Conservation (phyloP, 2,113 vertebrate species). For the Thamnaconus septentrionalis region DNA sequence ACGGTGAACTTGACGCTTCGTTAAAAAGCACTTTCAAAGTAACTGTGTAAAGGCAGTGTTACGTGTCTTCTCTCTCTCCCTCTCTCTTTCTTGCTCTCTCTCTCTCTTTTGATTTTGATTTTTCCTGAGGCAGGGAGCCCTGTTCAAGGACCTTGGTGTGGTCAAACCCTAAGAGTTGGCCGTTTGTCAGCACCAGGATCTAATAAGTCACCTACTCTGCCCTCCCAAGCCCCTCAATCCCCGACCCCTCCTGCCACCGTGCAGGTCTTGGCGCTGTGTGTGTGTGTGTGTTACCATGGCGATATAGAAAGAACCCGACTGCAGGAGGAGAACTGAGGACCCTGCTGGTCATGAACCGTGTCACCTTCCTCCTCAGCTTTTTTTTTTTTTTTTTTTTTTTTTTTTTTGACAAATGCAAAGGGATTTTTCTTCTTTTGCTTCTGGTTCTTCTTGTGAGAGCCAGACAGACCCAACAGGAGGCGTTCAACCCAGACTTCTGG, state of each 20-base stretch:
- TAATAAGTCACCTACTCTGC: slow-evolving; percentile 29
- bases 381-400: slow-evolving; percentile 40
- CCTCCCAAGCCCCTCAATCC: not conserved
- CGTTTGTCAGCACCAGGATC: slow-evolving; percentile 14
- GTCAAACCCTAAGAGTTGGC: slow-evolving; percentile 5
- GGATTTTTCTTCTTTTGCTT: slow-evolving; percentile 5
- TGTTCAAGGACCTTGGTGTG: slow-evolving; percentile 21
- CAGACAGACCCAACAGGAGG: slow-evolving; percentile 49
- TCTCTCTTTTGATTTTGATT: not conserved
- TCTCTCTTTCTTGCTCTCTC: not conserved
- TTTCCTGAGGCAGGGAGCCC: no score
- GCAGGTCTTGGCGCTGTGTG: slow-evolving; percentile 47
- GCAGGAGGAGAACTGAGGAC: slow-evolving; percentile 41
- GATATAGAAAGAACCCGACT: slow-evolving; percentile 22
- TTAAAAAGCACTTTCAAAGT: slow-evolving; percentile 18
- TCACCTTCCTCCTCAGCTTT: no score
- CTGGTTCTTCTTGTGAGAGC: slow-evolving; percentile 23
- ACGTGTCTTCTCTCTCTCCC: slow-evolving; percentile 18
- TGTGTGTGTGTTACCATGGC: slow-evolving; percentile 36
- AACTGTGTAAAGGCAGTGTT: slow-evolving; percentile 24
- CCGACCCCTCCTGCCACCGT: not conserved
- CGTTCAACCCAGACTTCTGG: slow-evolving; percentile 50
- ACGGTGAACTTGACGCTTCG: slow-evolving; percentile 6
- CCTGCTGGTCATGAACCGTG: not conserved
- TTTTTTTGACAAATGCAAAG: slow-evolving; percentile 35